Conservation (phyloP, 2,797 vertebrate genomes). For the Nasua narica region DNA sequence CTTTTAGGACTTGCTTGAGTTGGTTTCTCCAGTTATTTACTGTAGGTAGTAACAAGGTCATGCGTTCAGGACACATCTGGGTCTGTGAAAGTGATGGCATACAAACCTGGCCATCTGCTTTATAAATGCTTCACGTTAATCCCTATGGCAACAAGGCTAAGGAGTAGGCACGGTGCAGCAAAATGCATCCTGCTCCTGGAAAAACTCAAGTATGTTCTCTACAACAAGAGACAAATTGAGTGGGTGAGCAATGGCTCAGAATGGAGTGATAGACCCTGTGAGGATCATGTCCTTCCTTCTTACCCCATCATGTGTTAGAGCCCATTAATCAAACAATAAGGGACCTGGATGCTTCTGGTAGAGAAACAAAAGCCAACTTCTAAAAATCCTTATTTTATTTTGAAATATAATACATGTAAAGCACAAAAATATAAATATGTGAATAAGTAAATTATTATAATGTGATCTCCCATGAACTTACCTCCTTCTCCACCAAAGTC, state of each 20-base stretch:
- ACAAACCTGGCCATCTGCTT: background rate
- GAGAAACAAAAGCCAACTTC: background rate
- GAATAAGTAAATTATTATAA: background rate
- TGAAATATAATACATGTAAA: background rate
- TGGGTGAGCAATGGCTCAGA: background rate
- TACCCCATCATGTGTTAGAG: background rate
- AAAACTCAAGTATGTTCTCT: background rate
- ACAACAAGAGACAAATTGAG: background rate
- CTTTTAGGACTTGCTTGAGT: background rate
- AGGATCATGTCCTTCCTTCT: background rate
- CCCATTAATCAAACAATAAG: background rate
- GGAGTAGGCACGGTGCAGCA: background rate
- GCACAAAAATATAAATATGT: background rate
- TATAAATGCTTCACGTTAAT: background rate
- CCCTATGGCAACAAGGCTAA: background rate
- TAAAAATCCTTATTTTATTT: background rate
- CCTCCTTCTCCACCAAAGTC: background rate
- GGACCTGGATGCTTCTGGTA: background rate
- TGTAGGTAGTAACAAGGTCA: background rate
- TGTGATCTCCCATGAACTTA: background rate
- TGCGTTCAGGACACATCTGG: background rate
- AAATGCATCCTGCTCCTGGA: background rate
- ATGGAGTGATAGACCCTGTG: background rate
- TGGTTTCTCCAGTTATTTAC: background rate
- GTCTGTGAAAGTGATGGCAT: background rate